These are phyloP conservation scores for Miniopterus natalensis DNA, from an alignment of 2,113 vertebrate species.

Conservation along the genomic window DNA sequence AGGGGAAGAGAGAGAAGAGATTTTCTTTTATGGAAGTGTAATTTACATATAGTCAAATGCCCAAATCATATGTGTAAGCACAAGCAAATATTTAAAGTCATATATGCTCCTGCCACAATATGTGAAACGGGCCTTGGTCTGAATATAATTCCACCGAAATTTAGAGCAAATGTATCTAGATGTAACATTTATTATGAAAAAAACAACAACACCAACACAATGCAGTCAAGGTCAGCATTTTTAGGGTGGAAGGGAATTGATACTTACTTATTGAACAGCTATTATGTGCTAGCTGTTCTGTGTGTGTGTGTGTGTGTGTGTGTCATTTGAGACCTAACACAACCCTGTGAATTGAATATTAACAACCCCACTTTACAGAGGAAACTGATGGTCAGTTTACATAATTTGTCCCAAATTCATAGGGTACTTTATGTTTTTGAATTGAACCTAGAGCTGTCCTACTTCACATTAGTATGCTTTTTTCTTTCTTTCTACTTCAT, in stretches of 20 bases:
- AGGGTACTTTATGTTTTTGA: constrained; percentile 13
- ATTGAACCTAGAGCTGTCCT: neutral
- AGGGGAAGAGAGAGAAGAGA: neutral
- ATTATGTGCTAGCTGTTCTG: neutral
- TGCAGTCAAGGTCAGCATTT: constrained; percentile 15
- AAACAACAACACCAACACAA: neutral
- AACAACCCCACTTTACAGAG: neutral
- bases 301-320: too few relatives aligned
- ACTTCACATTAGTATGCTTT: neutral
- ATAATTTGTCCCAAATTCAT: neutral
- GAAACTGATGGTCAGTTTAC: neutral
- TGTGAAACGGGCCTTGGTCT: constrained; percentile 52
- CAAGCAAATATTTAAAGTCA: constrained; percentile 51
- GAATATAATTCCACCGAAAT: constrained; percentile 63
- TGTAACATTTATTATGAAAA: constrained; percentile 4
- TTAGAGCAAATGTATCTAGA: constrained; percentile 46
- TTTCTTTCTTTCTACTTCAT: neutral
- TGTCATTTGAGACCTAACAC: neutral
- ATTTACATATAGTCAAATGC: constrained; percentile 61
- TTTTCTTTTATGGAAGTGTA: neutral
- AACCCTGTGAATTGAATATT: neutral
- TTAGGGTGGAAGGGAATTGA: neutral
- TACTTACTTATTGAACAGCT: neutral
- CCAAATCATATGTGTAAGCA: neutral
- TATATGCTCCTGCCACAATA: neutral